These are phyloP conservation scores for Agrochola lota DNA, from an alignment of 2,888 invertebrate species.

Conservation along the genomic window DNA sequence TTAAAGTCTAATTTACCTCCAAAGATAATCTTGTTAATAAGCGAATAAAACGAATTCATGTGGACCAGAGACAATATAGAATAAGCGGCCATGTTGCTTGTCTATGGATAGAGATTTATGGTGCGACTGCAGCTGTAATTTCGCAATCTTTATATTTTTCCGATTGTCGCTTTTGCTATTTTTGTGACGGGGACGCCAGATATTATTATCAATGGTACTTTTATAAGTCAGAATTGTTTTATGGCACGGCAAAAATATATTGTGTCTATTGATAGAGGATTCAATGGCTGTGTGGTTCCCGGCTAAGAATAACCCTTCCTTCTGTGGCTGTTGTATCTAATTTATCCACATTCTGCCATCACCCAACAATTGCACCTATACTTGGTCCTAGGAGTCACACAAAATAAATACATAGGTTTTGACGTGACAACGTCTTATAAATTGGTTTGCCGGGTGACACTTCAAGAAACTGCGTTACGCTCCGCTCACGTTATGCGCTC, in stretches of 20 bases:
- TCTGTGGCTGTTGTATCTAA: neutral
- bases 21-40: slow-evolving; percentile 58
- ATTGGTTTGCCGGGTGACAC: no score
- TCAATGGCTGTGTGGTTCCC: neutral
- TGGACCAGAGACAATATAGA: slow-evolving; percentile 86
- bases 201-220: slow-evolving; percentile 58
- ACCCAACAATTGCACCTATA: neutral
- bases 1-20: slow-evolving; percentile 42
- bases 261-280: neutral
- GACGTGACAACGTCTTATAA: no score
- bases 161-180: slow-evolving; percentile 61
- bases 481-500: no score
- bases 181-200: slow-evolving; percentile 61
- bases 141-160: slow-evolving; percentile 78
- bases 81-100: slow-evolving; percentile 85
- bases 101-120: slow-evolving; percentile 86
- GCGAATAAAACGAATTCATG: slow-evolving; percentile 73
- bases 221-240: slow-evolving; percentile 51
- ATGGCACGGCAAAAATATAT: slow-evolving; percentile 37
- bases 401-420: no score
- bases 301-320: neutral
- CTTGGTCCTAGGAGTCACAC: neutral
- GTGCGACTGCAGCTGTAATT: slow-evolving; percentile 80
- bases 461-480: no score
- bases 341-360: neutral